A percentile compares a stretch with the other conserved stretches of the same genome.
phyloP scores from a whole-genome alignment of 2,113 vertebrate species.

The Hippocampus zosterae region DNA sequence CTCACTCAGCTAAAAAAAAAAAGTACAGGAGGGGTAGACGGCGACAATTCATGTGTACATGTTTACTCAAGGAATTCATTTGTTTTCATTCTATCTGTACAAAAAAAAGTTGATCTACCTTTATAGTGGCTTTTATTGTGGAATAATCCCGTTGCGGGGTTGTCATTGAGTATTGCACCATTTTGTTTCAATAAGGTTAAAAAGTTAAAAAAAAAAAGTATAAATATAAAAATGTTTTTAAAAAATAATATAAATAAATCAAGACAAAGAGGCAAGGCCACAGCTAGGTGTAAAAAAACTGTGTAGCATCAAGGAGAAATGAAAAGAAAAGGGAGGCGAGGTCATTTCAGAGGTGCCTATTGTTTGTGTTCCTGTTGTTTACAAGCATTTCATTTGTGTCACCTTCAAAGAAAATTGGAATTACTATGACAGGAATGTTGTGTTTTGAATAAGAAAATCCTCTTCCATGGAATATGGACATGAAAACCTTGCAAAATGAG shows the following conservation, averaged over 20 bases:
- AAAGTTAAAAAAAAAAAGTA: constrained; percentile 44
- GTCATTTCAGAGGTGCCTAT: constrained; percentile 89
- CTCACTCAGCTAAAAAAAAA: constrained; percentile 77
- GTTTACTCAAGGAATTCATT: constrained; percentile 97
- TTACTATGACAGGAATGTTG: constrained; percentile 63
- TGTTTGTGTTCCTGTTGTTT: constrained; percentile 78
- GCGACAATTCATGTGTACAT: constrained; percentile 94
- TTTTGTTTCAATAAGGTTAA: constrained; percentile 74
- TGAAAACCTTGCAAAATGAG: constrained; percentile 88
- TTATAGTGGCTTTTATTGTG: constrained; percentile 92
- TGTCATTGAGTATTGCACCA: constrained; percentile 89
- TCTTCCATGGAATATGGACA: constrained; percentile 74
- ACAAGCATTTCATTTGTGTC: constrained; percentile 71
- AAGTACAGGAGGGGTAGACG: constrained; percentile 76
- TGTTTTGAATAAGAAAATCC: constrained; percentile 55
- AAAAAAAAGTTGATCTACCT: constrained; percentile 88
- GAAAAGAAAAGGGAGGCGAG: constrained; percentile 78
- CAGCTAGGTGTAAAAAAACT: constrained; percentile 74
- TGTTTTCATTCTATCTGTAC: constrained; percentile 77
- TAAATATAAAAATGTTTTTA: constrained; percentile 39
- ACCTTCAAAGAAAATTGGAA: constrained; percentile 74
- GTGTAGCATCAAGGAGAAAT: constrained; percentile 57
- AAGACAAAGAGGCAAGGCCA: constrained; percentile 82
- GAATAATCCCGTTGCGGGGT: constrained; percentile 81
- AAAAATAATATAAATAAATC: constrained; percentile 40